Percentiles rank a stretch among this genome's conserved stretches.
Evolutionary conservation across 2,888 invertebrate genomes (phyloP).

Genomic region (Apamea epomidion): DNA sequence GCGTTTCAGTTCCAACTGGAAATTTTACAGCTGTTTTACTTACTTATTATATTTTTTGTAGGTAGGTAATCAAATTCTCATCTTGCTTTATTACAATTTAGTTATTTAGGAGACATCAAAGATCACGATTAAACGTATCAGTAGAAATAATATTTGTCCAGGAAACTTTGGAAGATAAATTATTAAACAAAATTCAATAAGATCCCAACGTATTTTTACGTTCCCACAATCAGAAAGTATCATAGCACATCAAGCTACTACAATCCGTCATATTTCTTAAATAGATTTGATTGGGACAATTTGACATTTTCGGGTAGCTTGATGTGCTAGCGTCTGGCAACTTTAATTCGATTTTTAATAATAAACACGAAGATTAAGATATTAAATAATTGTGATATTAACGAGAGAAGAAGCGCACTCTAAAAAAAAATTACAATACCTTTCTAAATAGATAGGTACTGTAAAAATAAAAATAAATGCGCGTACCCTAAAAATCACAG

Average conservation of each 20-base stretch:
- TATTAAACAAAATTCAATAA: slow-evolving; percentile 17
- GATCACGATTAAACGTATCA: slow-evolving; percentile 25
- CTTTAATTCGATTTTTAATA: slow-evolving; percentile 8
- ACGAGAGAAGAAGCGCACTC: not conserved
- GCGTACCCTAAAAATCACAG: too few relatives aligned
- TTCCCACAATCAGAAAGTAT: not conserved
- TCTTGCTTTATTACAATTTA: not conserved
- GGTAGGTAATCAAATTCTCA: slow-evolving; percentile 2
- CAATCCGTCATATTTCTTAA: too few relatives aligned
- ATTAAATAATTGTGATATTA: slow-evolving; percentile 2
- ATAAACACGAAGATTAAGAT: not conserved
- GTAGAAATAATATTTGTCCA: slow-evolving; percentile 25
- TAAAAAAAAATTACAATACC: not conserved
- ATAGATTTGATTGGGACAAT: too few relatives aligned
- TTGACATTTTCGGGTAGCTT: too few relatives aligned
- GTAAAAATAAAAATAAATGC: not conserved
- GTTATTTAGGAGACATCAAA: slow-evolving; percentile 22
- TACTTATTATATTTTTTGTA: not conserved
- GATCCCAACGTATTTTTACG: slow-evolving; percentile 21
- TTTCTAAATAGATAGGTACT: not conserved
- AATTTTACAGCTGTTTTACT: not conserved
- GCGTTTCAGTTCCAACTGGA: not conserved
- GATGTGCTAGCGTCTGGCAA: not conserved
- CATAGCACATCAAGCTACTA: not conserved
- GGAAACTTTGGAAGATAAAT: slow-evolving; percentile 27